These are phyloP conservation scores for Bimastos eiseni DNA, from an alignment of 2,888 invertebrate genomes.

Conservation along the genomic window DNA sequence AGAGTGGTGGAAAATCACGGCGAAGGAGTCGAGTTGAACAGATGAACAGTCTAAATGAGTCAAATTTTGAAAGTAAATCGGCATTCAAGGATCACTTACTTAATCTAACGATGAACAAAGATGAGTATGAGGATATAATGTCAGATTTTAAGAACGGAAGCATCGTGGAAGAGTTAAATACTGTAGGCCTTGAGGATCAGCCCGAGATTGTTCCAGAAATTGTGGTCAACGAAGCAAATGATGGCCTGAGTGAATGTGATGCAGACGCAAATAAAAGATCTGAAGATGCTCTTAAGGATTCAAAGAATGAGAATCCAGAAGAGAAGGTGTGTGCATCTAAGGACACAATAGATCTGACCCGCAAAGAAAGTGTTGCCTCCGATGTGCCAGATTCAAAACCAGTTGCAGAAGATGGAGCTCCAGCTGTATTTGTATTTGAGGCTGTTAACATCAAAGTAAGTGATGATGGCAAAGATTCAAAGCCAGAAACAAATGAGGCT, in stretches of 20 bases:
- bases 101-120: conserved; percentile 34
- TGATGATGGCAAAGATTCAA: background rate
- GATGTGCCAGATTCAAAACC: conserved; percentile 3
- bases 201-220: background rate
- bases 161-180: background rate
- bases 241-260: background rate
- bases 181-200: background rate
- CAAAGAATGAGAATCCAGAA: background rate
- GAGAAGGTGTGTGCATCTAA: background rate
- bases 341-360: background rate
- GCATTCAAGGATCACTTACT: conserved; percentile 33
- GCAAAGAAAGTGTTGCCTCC: background rate
- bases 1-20: background rate
- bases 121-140: conserved; percentile 32
- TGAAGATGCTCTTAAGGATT: background rate
- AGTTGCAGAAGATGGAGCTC: background rate
- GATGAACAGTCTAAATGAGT: conserved; percentile 29
- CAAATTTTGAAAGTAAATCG: conserved; percentile 29
- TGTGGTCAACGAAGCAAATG: background rate
- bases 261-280: background rate
- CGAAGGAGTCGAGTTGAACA: conserved; percentile 26
- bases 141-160: conserved; percentile 23
- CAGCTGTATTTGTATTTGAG: no score
- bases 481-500: background rate
- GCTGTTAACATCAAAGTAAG: background rate